A percentile compares a stretch with the other conserved stretches of the same genome.
Conservation (phyloP, 2,113 vertebrate genomes). For the Eolophus roseicapilla region DNA sequence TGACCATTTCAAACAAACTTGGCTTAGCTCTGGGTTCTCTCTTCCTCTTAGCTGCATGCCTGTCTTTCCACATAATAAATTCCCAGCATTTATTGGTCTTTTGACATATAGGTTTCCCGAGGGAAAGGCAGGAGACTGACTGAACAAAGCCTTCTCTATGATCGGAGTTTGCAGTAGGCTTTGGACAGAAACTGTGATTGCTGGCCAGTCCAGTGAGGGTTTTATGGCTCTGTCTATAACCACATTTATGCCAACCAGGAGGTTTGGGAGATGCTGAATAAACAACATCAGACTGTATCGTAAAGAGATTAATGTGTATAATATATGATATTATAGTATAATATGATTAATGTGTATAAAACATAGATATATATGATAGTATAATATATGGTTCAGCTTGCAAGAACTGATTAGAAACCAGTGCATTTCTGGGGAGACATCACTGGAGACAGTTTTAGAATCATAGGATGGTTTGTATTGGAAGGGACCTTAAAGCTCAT, state of each 20-base stretch:
- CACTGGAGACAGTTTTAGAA: not conserved
- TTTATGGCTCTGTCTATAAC: not conserved
- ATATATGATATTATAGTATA: not conserved
- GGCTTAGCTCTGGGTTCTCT: not conserved
- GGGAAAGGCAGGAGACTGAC: not conserved
- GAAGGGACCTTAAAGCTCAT: not conserved
- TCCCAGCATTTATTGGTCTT: constrained; percentile 21
- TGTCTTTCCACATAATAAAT: constrained; percentile 21
- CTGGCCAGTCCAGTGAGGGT: not conserved
- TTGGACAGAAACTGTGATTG: not conserved
- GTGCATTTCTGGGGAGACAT: not conserved
- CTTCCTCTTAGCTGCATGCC: not conserved
- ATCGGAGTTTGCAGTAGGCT: not conserved
- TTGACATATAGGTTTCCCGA: not conserved
- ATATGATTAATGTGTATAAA: no score
- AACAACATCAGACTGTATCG: not conserved
- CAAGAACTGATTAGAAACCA: not conserved
- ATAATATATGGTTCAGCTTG: not conserved
- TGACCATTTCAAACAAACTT: not conserved
- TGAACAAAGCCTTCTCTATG: constrained; percentile 44
- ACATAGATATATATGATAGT: not conserved
- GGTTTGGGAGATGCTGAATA: not conserved
- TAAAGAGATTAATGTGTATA: not conserved
- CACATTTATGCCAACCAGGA: not conserved
- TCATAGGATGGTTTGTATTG: not conserved